Conservation (phyloP, 2,888 invertebrate species). For the Eupeodes luniger region DNA sequence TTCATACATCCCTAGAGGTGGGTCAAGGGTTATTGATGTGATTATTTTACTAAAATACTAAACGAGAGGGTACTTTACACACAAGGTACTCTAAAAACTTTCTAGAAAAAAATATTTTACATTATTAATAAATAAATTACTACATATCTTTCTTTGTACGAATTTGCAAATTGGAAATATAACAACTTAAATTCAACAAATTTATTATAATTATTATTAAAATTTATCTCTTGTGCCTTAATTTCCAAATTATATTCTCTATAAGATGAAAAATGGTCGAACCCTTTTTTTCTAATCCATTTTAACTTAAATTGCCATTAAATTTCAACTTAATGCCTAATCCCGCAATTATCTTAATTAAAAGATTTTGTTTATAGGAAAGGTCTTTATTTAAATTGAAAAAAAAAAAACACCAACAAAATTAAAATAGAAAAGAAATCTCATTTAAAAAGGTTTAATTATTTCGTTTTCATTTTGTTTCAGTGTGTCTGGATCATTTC, state of each 20-base stretch:
- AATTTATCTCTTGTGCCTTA: not conserved
- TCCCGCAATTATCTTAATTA: slow-evolving; percentile 22
- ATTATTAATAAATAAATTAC: too few relatives aligned
- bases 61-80: too few relatives aligned
- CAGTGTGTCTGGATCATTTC: not conserved
- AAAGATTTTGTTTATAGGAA: not conserved
- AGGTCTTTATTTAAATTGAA: not conserved
- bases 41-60: too few relatives aligned
- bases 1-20: too few relatives aligned
- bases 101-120: too few relatives aligned
- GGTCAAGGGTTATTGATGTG: too few relatives aligned
- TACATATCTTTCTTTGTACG: too few relatives aligned
- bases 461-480: not conserved
- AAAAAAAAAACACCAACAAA: not conserved
- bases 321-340: slow-evolving; percentile 21
- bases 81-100: too few relatives aligned
- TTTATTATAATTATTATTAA: not conserved
- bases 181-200: too few relatives aligned
- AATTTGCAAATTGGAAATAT: too few relatives aligned
- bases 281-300: slow-evolving; percentile 18
- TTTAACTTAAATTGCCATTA: slow-evolving; percentile 7
- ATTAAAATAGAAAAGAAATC: not conserved
- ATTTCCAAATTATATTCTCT: not conserved
- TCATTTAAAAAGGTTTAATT: not conserved
- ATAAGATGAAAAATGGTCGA: not conserved